Percentiles rank a stretch among this genome's conserved stretches.
phyloP scores from a whole-genome alignment of 2,113 vertebrate species.

The Brienomyrus longianalis region DNA sequence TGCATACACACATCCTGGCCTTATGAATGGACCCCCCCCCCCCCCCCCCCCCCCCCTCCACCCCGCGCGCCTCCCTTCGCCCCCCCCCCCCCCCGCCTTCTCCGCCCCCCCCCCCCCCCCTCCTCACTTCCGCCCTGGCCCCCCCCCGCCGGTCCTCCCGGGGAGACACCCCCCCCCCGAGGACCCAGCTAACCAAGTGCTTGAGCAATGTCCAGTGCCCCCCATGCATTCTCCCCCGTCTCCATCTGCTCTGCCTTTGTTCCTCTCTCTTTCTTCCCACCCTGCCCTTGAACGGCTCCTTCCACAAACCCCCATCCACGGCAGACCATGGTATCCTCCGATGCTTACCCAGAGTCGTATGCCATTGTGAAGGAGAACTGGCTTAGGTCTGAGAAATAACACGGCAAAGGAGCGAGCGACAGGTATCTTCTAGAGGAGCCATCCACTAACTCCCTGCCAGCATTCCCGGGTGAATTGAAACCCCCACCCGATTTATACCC shows the following conservation, averaged over 20 bases:
- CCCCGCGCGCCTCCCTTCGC: too few relatives aligned
- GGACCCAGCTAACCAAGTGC: not conserved
- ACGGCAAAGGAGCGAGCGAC: not conserved
- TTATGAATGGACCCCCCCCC: not conserved
- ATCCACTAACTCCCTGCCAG: not conserved
- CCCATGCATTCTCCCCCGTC: not conserved
- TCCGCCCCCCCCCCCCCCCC: too few relatives aligned
- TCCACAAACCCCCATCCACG: not conserved
- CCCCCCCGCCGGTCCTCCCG: too few relatives aligned
- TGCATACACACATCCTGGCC: not conserved
- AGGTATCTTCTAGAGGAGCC: not conserved
- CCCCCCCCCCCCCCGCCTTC: too few relatives aligned
- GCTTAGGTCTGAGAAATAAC: not conserved
- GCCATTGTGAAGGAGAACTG: not conserved
- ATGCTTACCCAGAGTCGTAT: not conserved
- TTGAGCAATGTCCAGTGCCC: not conserved
- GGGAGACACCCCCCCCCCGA: not conserved
- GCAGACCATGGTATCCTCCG: not conserved
- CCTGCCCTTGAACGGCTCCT: not conserved
- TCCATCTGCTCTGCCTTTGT: not conserved
- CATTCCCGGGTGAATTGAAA: not conserved
- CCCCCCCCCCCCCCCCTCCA: not conserved
- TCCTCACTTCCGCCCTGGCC: too few relatives aligned
- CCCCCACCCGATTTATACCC: not conserved
- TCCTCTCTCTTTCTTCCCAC: not conserved